A percentile compares a stretch with the other conserved stretches of the same genome.
These are phyloP conservation scores for Tachystola acroxantha DNA, from an alignment of 2,888 invertebrate genomes.

Conservation along the genomic window DNA sequence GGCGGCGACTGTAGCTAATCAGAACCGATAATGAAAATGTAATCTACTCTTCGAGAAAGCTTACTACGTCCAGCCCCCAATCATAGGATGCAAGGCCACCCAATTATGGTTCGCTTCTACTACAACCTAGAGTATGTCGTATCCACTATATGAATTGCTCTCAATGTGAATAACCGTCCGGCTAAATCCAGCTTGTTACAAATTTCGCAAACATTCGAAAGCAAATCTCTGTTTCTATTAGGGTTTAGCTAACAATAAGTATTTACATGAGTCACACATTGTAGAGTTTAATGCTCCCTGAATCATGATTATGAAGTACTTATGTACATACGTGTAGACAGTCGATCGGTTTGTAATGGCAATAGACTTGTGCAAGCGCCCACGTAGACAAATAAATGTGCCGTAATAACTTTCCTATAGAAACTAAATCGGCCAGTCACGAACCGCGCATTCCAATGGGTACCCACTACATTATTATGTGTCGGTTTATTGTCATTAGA, in stretches of 20 bases:
- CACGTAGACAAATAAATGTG: conserved; percentile 71
- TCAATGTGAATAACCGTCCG: no score
- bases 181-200: no score
- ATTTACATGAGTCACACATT: conserved; percentile 37
- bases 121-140: no score
- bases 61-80: no score
- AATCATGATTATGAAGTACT: conserved; percentile 37
- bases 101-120: no score
- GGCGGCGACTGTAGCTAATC: no score
- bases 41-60: no score
- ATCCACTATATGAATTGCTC: no score
- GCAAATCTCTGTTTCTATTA: no score
- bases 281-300: conserved; percentile 57
- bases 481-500: conserved; percentile 30
- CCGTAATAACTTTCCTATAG: conserved; percentile 71
- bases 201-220: no score
- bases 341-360: conserved; percentile 35
- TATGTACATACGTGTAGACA: conserved; percentile 6
- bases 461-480: conserved; percentile 14
- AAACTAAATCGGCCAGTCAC: conserved; percentile 72
- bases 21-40: no score
- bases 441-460: conserved; percentile 39
- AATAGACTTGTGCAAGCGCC: conserved; percentile 61
- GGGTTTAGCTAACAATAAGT: conserved; percentile 9
- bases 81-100: no score